These are phyloP conservation scores for Condylostylus longicornis DNA, from an alignment of 1,140 invertebrate species.

Conservation along the genomic window DNA sequence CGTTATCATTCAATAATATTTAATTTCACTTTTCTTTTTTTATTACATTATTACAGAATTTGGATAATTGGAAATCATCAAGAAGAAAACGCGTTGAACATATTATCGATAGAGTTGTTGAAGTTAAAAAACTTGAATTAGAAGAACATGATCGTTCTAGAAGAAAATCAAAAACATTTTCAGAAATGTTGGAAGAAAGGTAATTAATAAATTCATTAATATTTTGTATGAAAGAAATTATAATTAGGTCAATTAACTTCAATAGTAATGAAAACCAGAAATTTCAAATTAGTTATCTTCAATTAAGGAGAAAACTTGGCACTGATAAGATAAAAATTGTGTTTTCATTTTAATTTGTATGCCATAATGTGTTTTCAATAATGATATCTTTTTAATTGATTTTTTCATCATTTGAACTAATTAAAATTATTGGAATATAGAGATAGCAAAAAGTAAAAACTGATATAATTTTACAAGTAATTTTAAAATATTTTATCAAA, in stretches of 20 bases:
- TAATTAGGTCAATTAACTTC: background rate
- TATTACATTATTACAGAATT: constrained; percentile 45
- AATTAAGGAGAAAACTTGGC: too few species aligned
- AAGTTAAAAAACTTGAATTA: constrained; percentile 70
- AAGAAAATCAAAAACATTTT: constrained; percentile 78
- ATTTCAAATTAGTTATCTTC: background rate
- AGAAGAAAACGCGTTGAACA: constrained; percentile 78
- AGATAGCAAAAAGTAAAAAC: too few species aligned
- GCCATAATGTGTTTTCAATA: too few species aligned
- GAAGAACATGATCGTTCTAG: constrained; percentile 56
- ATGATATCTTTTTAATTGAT: too few species aligned
- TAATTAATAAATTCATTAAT: constrained; percentile 26
- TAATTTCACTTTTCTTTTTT: constrained; percentile 8
- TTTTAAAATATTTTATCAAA: too few species aligned
- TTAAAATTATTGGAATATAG: too few species aligned
- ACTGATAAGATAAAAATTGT: too few species aligned
- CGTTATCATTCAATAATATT: too few species aligned
- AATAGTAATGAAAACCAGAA: background rate
- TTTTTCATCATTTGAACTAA: too few species aligned
- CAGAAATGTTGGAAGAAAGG: constrained; percentile 85
- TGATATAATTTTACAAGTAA: too few species aligned
- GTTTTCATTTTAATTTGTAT: too few species aligned
- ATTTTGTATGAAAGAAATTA: background rate
- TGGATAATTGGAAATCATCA: constrained; percentile 87
- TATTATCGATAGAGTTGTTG: constrained; percentile 74